These are phyloP conservation scores for Sialis lutaria DNA, from an alignment of 2,888 invertebrate species.

Conservation along the genomic window DNA sequence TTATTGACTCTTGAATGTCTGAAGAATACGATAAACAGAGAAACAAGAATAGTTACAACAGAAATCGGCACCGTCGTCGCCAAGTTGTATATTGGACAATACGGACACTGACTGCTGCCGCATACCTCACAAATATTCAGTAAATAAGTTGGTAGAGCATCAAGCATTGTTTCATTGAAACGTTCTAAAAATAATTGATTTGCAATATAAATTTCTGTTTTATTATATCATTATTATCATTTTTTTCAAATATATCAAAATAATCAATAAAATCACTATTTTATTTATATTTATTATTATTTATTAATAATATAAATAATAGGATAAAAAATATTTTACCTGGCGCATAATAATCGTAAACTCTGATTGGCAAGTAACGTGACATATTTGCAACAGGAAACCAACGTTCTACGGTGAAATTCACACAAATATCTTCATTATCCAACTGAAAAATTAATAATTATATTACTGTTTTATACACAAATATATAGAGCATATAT, in stretches of 20 bases:
- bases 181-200: constrained; percentile 46
- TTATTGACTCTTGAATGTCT: constrained; percentile 9
- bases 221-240: neutral
- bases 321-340: constrained; percentile 35
- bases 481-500: no score
- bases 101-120: constrained; percentile 86
- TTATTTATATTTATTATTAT: constrained; percentile 1
- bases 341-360: constrained; percentile 93
- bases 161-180: constrained; percentile 82
- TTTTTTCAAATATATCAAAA: neutral
- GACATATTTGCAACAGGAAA: constrained; percentile 95
- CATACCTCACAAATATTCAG: constrained; percentile 88
- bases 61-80: constrained; percentile 24
- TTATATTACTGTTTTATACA: neutral
- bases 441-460: constrained; percentile 44
- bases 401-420: constrained; percentile 89
- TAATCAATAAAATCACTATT: neutral
- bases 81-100: constrained; percentile 71
- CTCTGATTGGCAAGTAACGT: constrained; percentile 69
- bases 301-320: neutral
- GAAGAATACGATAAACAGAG: neutral
- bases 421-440: constrained; percentile 68
- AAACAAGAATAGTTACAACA: constrained; percentile 14
- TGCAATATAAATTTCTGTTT: constrained; percentile 2
- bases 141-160: constrained; percentile 68